Base-by-base conservation (phyloP, 2,797 vertebrate genomes). In the Gymnopithys bicolor region DNA sequence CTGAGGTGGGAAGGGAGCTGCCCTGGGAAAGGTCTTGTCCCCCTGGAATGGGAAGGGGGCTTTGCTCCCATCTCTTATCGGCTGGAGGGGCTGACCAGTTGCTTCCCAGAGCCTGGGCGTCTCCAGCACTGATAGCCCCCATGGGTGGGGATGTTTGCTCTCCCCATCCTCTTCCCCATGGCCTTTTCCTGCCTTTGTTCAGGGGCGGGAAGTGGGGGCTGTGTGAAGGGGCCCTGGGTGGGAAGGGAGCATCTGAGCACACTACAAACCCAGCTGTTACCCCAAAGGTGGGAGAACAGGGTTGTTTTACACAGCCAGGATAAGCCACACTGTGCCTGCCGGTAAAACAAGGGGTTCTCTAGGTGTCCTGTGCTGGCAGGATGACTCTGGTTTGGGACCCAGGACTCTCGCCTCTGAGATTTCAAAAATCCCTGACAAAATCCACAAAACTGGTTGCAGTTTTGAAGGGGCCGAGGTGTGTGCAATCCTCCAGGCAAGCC, bases 141-240 rank as follows among this genome's bases (percentile, higher is more conserved):
- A 9, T 0, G 17, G 83, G 76, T 90, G 86, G 83, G 92, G 68
- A 95, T 95, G 93, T 96, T 96, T 94, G 87, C 67, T 95, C 80
- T 91, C 94, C 67, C 53, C 53, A 82, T 95, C 49, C 84, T 92
- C 83, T 93, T 80, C 87, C 91, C 85, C 24, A 1, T 76, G 63
- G 85, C 93, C 43, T 48, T 93, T 95, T 93, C 93, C 94, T 97
- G 96, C 94, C 90, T 97, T 97, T 97, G 97, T 97, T 97, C 91
- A 12, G 24, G 48, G 51, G 69, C 4, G 13, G 92, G 94, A 90
- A 96, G 93, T 4, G 0, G 73, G 70, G 43, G 68, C 62, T 15
- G 6, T 1, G 0, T 86, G 83, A 96, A 70, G 70, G 84, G 89
- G 86, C 5, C 5, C 2, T 0, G 25, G 85, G 63, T 81, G 85